Percentiles rank a stretch among this genome's conserved stretches.
These are phyloP conservation scores for Vesta saturnalis DNA, from an alignment of 2,888 invertebrate genomes.

Conservation along the genomic window DNA sequence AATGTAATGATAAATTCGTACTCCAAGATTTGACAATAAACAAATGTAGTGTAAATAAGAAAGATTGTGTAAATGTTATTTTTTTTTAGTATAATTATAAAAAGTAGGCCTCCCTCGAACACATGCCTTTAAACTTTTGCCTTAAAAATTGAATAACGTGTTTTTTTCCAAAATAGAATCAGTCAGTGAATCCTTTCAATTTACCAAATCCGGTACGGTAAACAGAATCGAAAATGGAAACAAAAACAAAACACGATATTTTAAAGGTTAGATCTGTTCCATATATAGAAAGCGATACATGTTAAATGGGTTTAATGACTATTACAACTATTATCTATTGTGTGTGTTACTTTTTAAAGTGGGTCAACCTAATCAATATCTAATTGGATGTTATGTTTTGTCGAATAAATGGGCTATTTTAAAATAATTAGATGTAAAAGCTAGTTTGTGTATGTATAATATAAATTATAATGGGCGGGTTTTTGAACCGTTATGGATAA, in stretches of 20 bases:
- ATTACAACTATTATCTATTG: not conserved
- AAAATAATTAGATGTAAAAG: not conserved
- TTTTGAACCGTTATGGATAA: not conserved
- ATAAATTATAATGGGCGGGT: not conserved
- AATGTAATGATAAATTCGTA: too few species aligned
- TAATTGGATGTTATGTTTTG: constrained; percentile 14
- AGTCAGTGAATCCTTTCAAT: not conserved
- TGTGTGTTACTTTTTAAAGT: constrained; percentile 11
- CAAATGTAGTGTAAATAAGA: too few species aligned
- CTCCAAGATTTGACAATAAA: too few species aligned
- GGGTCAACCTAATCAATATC: constrained; percentile 22
- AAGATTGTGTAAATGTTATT: too few species aligned
- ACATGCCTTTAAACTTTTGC: too few species aligned
- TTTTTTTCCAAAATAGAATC: too few species aligned
- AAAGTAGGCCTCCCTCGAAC: too few species aligned
- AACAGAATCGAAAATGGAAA: not conserved
- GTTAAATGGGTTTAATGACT: constrained; percentile 15
- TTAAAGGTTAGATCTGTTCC: not conserved
- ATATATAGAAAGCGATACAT: constrained; percentile 9
- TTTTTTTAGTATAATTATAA: too few species aligned
- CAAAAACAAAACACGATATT: not conserved
- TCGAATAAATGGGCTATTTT: not conserved
- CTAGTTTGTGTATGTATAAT: not conserved
- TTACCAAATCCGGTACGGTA: not conserved
- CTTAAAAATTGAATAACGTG: too few species aligned